These are phyloP conservation scores for Dasypus novemcinctus DNA, from an alignment of 2,113 vertebrate species.

Conservation along the genomic window DNA sequence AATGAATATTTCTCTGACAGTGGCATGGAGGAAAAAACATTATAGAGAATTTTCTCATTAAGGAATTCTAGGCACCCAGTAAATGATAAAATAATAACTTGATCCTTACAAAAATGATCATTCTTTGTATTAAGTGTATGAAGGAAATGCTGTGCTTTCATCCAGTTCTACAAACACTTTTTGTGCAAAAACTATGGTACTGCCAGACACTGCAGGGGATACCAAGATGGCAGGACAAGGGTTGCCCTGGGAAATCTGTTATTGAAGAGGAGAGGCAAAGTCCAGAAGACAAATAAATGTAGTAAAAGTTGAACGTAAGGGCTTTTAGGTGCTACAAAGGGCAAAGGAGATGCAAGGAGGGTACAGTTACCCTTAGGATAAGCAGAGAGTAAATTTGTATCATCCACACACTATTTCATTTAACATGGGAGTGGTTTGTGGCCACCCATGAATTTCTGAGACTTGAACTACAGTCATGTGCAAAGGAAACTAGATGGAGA, in stretches of 20 bases:
- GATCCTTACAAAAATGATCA: background rate
- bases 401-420: no score
- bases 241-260: background rate
- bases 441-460: background rate
- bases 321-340: background rate
- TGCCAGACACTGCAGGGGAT: background rate
- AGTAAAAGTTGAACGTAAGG: background rate
- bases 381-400: no score
- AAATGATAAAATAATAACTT: background rate
- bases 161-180: background rate
- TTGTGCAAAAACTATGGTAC: background rate
- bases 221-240: background rate
- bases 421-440: background rate
- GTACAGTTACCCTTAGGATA: no score
- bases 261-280: background rate
- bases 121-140: background rate
- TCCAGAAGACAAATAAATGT: background rate
- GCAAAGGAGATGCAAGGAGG: background rate
- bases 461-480: background rate
- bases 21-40: background rate
- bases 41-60: background rate
- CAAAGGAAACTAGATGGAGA: background rate
- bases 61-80: background rate
- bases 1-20: background rate
- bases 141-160: background rate